Conservation (phyloP, 2,797 vertebrate genomes). For the Sus cebifrons region DNA sequence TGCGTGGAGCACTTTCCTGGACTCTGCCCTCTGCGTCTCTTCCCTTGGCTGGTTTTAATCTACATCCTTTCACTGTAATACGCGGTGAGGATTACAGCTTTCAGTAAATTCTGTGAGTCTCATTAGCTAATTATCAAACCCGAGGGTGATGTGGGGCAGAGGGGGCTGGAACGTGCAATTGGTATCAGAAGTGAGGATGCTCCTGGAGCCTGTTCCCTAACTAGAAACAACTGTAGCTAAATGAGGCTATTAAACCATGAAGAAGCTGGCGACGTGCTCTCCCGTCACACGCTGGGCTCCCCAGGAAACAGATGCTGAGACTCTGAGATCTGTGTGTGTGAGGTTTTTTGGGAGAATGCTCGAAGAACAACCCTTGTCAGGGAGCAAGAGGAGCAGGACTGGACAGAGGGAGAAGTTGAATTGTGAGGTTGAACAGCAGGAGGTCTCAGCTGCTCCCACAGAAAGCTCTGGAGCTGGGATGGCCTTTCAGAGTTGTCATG, state of each 20-base stretch:
- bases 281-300: neutral
- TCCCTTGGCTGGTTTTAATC: slow-evolving; percentile 10
- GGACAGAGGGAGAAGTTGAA: neutral
- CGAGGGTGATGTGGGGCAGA: neutral
- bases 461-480: neutral
- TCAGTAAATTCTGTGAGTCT: slow-evolving; percentile 16
- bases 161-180: neutral
- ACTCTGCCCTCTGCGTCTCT: neutral
- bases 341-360: neutral
- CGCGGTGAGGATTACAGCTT: neutral
- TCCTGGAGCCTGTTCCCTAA: neutral
- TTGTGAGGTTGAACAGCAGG: neutral
- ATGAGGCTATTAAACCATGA: neutral
- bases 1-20: neutral
- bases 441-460: neutral
- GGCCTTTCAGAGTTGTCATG: neutral
- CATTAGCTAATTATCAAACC: slow-evolving; percentile 31
- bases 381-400: neutral
- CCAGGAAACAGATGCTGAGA: slow-evolving; percentile 39
- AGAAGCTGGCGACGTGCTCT: neutral
- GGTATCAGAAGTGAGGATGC: slow-evolving; percentile 13
- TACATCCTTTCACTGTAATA: neutral
- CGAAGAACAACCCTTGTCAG: neutral
- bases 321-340: neutral
- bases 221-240: slow-evolving; percentile 41